A percentile compares a stretch with the other conserved stretches of the same genome.
phyloP scores from a whole-genome alignment of 2,113 vertebrate genomes.

The Regulus satrapa region DNA sequence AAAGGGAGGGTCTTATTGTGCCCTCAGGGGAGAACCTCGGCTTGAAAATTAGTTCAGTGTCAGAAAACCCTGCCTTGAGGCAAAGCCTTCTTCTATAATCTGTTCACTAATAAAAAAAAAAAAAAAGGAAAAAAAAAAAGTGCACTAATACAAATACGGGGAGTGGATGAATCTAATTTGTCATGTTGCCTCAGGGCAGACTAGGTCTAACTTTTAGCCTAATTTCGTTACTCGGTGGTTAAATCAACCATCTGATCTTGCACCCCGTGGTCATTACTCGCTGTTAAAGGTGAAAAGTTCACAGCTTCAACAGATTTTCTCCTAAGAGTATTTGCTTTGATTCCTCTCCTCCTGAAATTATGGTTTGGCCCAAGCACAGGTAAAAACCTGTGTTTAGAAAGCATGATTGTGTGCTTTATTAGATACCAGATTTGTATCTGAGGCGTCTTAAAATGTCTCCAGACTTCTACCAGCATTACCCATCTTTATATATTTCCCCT shows the following conservation, averaged over 20 bases:
- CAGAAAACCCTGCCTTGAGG: slow-evolving; percentile 28
- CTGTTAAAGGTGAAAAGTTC: slow-evolving; percentile 58
- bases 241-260: slow-evolving; percentile 46
- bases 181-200: slow-evolving; percentile 46
- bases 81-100: slow-evolving; percentile 31
- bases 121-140: no score
- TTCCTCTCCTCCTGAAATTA: not conserved
- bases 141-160: not conserved
- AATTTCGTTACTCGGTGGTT: not conserved
- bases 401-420: not conserved
- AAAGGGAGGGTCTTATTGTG: not conserved
- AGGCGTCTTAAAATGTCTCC: not conserved
- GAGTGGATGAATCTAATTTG: slow-evolving; percentile 55
- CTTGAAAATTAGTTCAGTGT: slow-evolving; percentile 33
- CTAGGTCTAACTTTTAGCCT: slow-evolving; percentile 47
- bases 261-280: not conserved
- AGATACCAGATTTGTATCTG: not conserved
- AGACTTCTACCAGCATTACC: not conserved
- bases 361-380: not conserved
- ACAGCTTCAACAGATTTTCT: not conserved
- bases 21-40: not conserved
- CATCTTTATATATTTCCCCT: not conserved
- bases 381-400: not conserved
- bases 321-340: not conserved
- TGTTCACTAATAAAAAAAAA: slow-evolving; percentile 11